phyloP scores from a whole-genome alignment of 2,113 vertebrate species.

The Crocuta crocuta region DNA sequence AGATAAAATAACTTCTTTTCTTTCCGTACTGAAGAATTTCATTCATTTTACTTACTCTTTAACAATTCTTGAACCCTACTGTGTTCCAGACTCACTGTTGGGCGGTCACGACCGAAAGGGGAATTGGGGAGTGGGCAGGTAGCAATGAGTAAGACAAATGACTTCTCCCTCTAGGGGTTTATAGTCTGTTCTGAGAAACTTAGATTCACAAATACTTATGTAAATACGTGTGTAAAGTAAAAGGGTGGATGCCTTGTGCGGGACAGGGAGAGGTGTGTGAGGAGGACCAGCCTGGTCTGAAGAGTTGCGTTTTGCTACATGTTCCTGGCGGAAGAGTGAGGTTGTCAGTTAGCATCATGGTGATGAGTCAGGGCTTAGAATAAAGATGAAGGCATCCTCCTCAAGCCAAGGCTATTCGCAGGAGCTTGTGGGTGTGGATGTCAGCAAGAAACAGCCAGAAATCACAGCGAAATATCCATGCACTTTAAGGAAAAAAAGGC shows the following conservation, averaged over 20 bases:
- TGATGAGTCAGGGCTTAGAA: background rate
- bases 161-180: background rate
- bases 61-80: background rate
- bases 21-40: conserved; percentile 38
- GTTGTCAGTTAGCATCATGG: background rate
- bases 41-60: conserved; percentile 43
- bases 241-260: background rate
- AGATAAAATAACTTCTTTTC: conserved; percentile 49
- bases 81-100: background rate
- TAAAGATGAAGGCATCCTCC: background rate
- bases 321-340: background rate
- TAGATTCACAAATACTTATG: background rate
- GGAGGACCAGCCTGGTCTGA: background rate
- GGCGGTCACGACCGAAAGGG: background rate
- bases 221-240: conserved; percentile 40
- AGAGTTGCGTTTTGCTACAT: background rate
- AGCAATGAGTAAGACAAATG: background rate
- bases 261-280: background rate
- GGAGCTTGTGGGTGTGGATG: background rate
- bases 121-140: accelerated
- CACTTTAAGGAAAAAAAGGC: background rate
- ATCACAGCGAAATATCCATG: background rate
- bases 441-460: background rate
- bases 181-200: background rate
- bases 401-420: background rate